Conservation (phyloP, 2,113 vertebrate species). For the Vulpes ferrilata region DNA sequence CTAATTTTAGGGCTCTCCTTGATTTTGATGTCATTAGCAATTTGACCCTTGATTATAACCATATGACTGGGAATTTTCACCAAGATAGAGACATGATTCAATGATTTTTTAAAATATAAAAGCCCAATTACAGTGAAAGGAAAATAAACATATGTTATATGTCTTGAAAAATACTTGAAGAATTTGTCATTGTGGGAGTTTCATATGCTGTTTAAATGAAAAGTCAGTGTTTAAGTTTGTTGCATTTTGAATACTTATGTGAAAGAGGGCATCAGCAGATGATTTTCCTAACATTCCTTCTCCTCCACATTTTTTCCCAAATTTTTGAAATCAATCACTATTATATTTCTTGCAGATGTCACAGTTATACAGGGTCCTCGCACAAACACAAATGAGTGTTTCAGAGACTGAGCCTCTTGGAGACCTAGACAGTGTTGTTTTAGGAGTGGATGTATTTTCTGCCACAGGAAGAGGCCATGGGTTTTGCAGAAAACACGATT, state of each 20-base stretch:
- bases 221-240: neutral
- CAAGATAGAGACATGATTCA: neutral
- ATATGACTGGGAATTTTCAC: conserved; percentile 38
- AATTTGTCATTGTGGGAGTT: conserved; percentile 29
- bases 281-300: neutral
- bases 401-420: neutral
- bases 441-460: neutral
- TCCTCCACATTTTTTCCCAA: neutral
- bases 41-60: conserved; percentile 41
- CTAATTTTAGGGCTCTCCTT: neutral
- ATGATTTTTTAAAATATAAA: neutral
- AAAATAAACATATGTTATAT: conserved; percentile 35
- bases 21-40: conserved; percentile 51
- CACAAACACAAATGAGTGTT: neutral
- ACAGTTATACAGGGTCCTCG: neutral
- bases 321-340: neutral
- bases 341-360: neutral
- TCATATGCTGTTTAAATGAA: neutral
- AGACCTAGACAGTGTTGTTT: neutral
- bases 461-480: neutral
- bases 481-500: neutral
- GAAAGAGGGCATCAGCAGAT: neutral
- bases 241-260: conserved; percentile 20
- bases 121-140: conserved; percentile 9
- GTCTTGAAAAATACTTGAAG: conserved; percentile 42